Evolutionary conservation across 2,888 invertebrate species (phyloP).

Genomic region (Drosophila histrio): DNA sequence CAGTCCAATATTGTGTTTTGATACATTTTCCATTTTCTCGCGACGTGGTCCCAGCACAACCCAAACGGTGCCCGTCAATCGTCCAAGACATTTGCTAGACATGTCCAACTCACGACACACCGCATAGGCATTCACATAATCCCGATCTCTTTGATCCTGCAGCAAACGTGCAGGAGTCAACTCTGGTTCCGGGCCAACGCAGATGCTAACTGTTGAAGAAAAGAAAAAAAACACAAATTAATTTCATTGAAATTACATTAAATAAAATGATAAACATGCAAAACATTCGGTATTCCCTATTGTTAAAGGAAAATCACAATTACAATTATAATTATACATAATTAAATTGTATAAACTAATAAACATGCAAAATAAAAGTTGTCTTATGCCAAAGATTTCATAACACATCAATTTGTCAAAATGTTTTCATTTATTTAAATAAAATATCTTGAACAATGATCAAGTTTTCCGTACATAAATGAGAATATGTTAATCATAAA

Average conservation of each 20-base stretch:
- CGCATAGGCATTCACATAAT: conserved; percentile 73
- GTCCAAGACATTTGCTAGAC: conserved; percentile 89
- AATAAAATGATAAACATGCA: neutral
- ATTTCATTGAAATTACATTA: no score
- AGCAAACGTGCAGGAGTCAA: conserved; percentile 62
- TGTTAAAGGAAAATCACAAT: no score
- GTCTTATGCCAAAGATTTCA: no score
- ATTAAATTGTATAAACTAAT: no score
- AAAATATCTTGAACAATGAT: no score
- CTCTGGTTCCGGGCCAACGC: conserved; percentile 80
- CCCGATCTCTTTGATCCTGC: conserved; percentile 66
- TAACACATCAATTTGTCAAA: no score
- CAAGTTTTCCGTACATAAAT: no score
- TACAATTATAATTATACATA: no score
- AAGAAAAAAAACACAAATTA: neutral
- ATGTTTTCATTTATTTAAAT: no score
- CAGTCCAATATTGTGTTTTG: conserved; percentile 92
- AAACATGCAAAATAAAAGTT: no score
- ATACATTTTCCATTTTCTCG: conserved; percentile 82
- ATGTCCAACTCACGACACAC: conserved; percentile 85
- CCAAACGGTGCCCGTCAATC: conserved; percentile 94
- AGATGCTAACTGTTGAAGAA: conserved; percentile 71
- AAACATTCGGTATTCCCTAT: no score
- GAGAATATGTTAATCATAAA: no score
- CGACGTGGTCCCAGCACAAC: conserved; percentile 86